Evolutionary conservation across 2,888 invertebrate genomes (phyloP).

Genomic region (Drosophila suboccidentalis): DNA sequence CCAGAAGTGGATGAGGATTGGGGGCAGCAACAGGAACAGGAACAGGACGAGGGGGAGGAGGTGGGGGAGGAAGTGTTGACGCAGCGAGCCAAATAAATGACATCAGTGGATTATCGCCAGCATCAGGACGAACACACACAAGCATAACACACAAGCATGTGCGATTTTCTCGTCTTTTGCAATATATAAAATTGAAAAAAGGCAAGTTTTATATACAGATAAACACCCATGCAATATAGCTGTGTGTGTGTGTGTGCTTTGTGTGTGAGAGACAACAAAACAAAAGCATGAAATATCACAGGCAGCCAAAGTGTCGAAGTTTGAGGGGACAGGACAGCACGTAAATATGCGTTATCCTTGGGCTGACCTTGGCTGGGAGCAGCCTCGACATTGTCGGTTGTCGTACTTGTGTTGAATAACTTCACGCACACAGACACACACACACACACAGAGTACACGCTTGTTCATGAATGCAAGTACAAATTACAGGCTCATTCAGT

Average conservation of each 20-base stretch:
- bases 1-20: slow-evolving; percentile 8
- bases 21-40: background rate
- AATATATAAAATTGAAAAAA: slow-evolving; percentile 63
- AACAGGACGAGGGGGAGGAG: slow-evolving; percentile 8
- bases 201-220: slow-evolving; percentile 38
- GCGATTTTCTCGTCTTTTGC: slow-evolving; percentile 66
- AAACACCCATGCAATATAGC: slow-evolving; percentile 33
- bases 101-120: slow-evolving; percentile 78
- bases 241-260: slow-evolving; percentile 27
- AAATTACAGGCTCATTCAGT: slow-evolving; percentile 73
- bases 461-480: slow-evolving; percentile 73
- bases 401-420: slow-evolving; percentile 63
- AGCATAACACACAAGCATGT: slow-evolving; percentile 52
- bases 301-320: slow-evolving; percentile 59
- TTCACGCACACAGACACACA: slow-evolving; percentile 59
- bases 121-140: slow-evolving; percentile 53
- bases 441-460: background rate
- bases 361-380: slow-evolving; percentile 74
- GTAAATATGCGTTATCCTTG: slow-evolving; percentile 81
- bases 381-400: slow-evolving; percentile 44
- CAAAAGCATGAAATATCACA: slow-evolving; percentile 74
- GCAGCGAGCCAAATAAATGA: slow-evolving; percentile 73
- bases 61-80: slow-evolving; percentile 35
- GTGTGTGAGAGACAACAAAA: slow-evolving; percentile 51
- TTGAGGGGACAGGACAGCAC: slow-evolving; percentile 53